Conservation (phyloP, 1,140 invertebrate species). For the Pachyrhynchus sulphureomaculatus region DNA sequence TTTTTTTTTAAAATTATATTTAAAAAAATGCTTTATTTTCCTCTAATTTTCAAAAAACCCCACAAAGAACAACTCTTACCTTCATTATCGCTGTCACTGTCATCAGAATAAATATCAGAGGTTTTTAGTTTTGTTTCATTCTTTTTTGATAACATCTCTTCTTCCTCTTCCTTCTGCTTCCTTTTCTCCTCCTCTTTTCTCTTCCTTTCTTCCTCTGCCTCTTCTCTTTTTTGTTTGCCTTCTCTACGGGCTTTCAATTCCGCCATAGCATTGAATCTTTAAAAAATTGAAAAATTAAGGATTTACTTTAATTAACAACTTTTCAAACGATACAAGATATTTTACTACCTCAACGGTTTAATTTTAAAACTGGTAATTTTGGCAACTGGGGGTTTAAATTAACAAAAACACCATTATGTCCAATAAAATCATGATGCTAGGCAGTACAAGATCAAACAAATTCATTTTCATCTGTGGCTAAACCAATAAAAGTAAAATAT, state of each 20-base stretch:
- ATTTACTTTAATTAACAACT: background rate
- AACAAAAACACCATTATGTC: too few relatives aligned
- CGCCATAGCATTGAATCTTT: constrained; percentile 86
- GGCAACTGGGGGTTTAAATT: too few relatives aligned
- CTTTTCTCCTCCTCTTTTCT: constrained; percentile 56
- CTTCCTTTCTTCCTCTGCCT: constrained; percentile 55
- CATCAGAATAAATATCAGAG: constrained; percentile 94
- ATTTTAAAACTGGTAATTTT: too few relatives aligned
- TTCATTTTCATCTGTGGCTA: too few relatives aligned
- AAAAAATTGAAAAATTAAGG: background rate
- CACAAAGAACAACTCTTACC: too few relatives aligned
- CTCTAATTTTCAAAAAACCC: too few relatives aligned
- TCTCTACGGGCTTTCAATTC: constrained; percentile 86
- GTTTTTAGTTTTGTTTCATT: constrained; percentile 76
- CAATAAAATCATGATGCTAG: too few relatives aligned
- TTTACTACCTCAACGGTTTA: too few relatives aligned
- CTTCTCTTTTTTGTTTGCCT: constrained; percentile 61
- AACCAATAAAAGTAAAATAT: too few relatives aligned
- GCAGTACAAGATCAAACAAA: too few relatives aligned
- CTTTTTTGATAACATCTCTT: constrained; percentile 53
- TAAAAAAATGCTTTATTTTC: too few relatives aligned
- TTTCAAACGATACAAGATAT: background rate
- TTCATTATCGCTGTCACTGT: constrained; percentile 77
- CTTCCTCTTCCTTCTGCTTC: constrained; percentile 66
- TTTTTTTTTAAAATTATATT: too few relatives aligned